These are phyloP conservation scores for Megalopta genalis DNA, from an alignment of 1,140 invertebrate species.

Conservation along the genomic window DNA sequence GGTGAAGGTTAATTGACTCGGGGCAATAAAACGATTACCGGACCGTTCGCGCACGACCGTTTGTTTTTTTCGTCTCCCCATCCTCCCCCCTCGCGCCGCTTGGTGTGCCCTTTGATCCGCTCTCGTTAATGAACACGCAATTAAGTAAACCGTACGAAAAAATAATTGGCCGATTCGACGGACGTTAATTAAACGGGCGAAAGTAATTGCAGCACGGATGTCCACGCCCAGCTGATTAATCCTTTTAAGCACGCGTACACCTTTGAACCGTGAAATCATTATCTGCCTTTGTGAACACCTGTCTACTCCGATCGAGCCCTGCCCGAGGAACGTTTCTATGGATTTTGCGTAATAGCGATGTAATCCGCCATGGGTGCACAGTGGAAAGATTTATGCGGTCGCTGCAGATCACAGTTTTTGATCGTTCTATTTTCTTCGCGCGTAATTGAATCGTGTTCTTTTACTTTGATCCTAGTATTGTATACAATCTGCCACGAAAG, in stretches of 20 bases:
- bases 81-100: too few species aligned
- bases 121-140: slow-evolving; percentile 4
- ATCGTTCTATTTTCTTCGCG: too few species aligned
- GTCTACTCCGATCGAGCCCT: too few species aligned
- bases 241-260: neutral
- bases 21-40: neutral
- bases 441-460: too few species aligned
- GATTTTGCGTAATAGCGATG: neutral
- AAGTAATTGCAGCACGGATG: slow-evolving; percentile 3
- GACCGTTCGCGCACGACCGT: neutral
- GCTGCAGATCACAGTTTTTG: too few species aligned
- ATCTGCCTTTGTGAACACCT: neutral
- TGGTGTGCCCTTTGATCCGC: neutral
- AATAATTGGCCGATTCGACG: slow-evolving; percentile 4
- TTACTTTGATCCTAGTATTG: too few species aligned
- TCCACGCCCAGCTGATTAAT: neutral
- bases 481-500: too few species aligned
- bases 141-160: neutral
- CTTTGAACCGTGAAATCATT: slow-evolving; percentile 8
- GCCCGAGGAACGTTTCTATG: neutral
- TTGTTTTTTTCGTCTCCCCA: neutral
- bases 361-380: neutral
- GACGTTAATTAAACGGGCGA: slow-evolving; percentile 24
- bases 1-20: neutral
- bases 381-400: neutral